Evolutionary conservation across 2,113 vertebrate species (phyloP).

Genomic region (Rallus limicola): DNA sequence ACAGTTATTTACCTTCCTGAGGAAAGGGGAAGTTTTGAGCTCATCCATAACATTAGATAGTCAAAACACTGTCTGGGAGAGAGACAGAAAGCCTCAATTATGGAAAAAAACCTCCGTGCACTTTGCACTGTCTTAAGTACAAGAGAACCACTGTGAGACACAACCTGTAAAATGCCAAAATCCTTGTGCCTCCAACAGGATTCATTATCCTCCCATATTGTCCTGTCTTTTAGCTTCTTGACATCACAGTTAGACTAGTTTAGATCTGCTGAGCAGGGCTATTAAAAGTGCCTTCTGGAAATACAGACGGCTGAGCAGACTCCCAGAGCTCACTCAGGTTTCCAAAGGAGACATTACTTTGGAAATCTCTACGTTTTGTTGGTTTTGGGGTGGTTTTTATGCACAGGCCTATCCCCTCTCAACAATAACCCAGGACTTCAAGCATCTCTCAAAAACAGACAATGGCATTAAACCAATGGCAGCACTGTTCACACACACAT

Average conservation of each 20-base stretch:
- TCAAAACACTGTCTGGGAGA: background rate
- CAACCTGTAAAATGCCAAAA: background rate
- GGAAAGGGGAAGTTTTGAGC: background rate
- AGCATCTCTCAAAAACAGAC: background rate
- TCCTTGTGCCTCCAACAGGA: background rate
- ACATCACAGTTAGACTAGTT: background rate
- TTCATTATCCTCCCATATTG: background rate
- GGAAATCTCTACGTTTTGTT: background rate
- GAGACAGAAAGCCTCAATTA: background rate
- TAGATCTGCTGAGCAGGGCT: background rate
- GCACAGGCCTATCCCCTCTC: background rate
- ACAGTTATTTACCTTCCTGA: background rate
- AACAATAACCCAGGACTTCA: background rate
- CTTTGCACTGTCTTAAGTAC: background rate
- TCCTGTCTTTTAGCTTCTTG: background rate
- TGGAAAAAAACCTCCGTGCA: background rate
- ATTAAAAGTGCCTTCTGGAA: fast-evolving
- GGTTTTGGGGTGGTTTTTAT: background rate
- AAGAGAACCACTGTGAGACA: background rate
- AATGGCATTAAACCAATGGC: background rate
- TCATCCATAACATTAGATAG: background rate
- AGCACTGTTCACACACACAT: background rate
- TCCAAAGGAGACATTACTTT: background rate
- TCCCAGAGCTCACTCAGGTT: background rate
- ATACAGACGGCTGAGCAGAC: background rate